Evolutionary conservation across 1,140 invertebrate genomes (phyloP).

Genomic region (Caenorhabditis brenneri): DNA sequence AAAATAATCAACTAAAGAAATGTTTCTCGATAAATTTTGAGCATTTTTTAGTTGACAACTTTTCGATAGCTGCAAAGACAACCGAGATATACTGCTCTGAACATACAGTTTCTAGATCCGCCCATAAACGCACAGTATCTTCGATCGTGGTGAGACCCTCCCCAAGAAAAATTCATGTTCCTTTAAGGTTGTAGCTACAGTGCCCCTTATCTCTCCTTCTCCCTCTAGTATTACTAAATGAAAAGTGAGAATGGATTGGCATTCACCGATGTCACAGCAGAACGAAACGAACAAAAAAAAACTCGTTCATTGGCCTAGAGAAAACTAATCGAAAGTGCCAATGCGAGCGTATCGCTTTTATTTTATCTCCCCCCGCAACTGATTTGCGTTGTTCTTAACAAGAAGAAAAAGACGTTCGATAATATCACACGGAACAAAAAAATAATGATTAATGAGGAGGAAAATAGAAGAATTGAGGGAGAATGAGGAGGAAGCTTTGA

Average conservation of each 20-base stretch:
- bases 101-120: too few species aligned
- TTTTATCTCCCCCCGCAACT: background rate
- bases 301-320: background rate
- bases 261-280: background rate
- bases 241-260: background rate
- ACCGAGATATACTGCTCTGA: too few species aligned
- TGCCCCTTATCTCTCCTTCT: background rate
- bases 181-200: too few species aligned
- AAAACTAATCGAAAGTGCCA: constrained; percentile 5
- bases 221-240: background rate
- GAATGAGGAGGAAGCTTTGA: background rate
- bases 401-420: too few species aligned
- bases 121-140: too few species aligned
- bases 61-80: too few species aligned
- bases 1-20: too few species aligned
- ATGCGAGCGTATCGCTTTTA: background rate
- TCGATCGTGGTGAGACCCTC: too few species aligned
- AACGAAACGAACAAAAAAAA: background rate
- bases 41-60: too few species aligned
- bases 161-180: too few species aligned
- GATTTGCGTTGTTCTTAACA: background rate
- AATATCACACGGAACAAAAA: background rate
- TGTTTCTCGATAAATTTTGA: too few species aligned
- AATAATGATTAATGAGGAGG: background rate
- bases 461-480: background rate